phyloP scores from a whole-genome alignment of 2,113 vertebrate species.

The Fulmarus glacialis region DNA sequence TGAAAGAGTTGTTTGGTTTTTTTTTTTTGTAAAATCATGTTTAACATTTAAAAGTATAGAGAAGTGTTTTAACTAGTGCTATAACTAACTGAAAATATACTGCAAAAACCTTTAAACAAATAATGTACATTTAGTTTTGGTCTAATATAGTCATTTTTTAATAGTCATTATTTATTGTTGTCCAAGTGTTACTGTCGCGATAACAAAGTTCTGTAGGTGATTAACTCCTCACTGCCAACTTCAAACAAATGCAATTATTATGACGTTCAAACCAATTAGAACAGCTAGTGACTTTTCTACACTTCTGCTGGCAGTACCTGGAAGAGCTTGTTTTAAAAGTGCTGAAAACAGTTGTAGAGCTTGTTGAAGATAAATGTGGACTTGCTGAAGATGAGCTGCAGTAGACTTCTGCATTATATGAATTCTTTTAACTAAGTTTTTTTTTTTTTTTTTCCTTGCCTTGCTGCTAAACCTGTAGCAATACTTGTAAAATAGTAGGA shows the following conservation, averaged over 20 bases:
- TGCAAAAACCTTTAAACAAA: not conserved
- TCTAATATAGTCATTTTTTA: not conserved
- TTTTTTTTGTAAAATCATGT: not conserved
- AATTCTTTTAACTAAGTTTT: not conserved
- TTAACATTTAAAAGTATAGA: not conserved
- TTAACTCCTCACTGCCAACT: not conserved
- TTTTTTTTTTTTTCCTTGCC: not conserved
- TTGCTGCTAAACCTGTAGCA: not conserved
- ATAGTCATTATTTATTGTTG: not conserved
- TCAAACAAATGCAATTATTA: not conserved
- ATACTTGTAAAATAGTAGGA: not conserved
- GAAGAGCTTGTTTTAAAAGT: not conserved
- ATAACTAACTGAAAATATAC: not conserved
- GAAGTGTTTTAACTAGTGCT: not conserved
- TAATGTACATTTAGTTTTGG: not conserved
- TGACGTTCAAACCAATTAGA: not conserved
- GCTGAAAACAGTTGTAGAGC: not conserved
- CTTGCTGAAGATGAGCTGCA: not conserved
- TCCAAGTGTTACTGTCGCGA: not conserved
- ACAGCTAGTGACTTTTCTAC: not conserved
- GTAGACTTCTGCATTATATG: not conserved
- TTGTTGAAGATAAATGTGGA: not conserved
- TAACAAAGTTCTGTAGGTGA: not conserved
- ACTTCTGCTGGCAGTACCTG: not conserved
- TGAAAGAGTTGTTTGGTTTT: not conserved